Percentiles rank a stretch among this genome's conserved stretches.
Evolutionary conservation across 2,888 invertebrate species (phyloP).

Genomic region (Cryptus armator): DNA sequence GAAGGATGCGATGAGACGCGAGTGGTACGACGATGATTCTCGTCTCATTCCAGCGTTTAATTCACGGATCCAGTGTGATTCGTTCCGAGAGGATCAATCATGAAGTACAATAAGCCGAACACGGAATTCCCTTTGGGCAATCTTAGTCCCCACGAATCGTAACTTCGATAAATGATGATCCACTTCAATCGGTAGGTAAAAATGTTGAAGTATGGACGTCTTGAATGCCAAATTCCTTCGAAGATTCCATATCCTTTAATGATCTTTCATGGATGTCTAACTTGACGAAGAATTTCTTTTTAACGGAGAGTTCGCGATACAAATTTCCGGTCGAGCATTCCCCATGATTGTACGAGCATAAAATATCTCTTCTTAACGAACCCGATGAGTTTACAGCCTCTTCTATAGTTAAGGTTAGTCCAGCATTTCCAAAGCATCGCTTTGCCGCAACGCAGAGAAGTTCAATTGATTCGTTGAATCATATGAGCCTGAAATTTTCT

Average conservation of each 20-base stretch:
- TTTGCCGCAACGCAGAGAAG: background rate
- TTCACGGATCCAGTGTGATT: conserved; percentile 29
- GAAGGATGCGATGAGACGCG: conserved; percentile 41
- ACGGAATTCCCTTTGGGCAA: background rate
- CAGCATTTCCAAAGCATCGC: background rate
- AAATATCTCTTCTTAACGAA: conserved; percentile 1
- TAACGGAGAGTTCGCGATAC: background rate
- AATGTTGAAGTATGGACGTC: background rate
- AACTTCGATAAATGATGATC: conserved; percentile 6
- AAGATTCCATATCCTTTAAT: no score
- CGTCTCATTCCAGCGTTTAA: conserved; percentile 39
- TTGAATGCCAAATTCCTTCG: background rate
- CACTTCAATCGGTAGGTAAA: background rate
- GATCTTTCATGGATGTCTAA: background rate
- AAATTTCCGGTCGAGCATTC: background rate
- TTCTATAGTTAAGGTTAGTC: background rate
- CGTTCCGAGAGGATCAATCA: conserved; percentile 13
- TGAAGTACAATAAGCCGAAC: background rate
- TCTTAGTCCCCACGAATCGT: background rate
- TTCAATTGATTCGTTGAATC: conserved; percentile 21
- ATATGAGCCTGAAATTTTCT: no score
- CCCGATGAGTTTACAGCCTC: conserved; percentile 26
- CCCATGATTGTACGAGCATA: background rate
- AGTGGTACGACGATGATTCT: conserved; percentile 44
- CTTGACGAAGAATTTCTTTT: background rate